phyloP scores from a whole-genome alignment of 2,113 vertebrate genomes.

The Catharus fuscescens region DNA sequence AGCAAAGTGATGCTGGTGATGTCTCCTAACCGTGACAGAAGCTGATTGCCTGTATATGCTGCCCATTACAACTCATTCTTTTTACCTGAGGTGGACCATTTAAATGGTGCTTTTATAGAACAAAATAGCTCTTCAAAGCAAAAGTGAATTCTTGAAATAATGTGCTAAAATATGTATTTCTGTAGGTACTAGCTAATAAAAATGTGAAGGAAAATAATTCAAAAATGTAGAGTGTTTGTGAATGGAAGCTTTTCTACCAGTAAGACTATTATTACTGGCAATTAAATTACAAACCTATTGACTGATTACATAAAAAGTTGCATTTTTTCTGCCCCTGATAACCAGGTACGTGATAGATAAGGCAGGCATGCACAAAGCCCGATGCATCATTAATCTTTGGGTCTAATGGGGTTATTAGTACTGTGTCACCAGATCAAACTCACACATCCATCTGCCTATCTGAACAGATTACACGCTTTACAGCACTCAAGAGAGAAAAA shows the following conservation, averaged over 20 bases:
- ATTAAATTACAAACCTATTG: background rate
- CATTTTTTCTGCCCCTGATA: background rate
- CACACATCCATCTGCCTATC: conserved; percentile 23
- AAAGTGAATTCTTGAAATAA: background rate
- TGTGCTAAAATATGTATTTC: background rate
- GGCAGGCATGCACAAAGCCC: background rate
- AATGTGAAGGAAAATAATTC: background rate
- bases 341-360: conserved; percentile 6
- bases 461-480: background rate
- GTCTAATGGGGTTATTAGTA: conserved; percentile 5
- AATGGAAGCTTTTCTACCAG: background rate
- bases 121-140: background rate
- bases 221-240: background rate
- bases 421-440: conserved; percentile 39
- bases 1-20: background rate
- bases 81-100: background rate
- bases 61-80: background rate
- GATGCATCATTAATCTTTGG: background rate
- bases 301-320: background rate
- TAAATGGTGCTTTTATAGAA: background rate
- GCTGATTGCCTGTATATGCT: background rate
- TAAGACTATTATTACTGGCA: background rate
- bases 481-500: conserved; percentile 32
- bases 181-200: background rate
- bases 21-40: background rate